Evolutionary conservation across 2,113 vertebrate species (phyloP).

Genomic region (Heterochromis multidens): DNA sequence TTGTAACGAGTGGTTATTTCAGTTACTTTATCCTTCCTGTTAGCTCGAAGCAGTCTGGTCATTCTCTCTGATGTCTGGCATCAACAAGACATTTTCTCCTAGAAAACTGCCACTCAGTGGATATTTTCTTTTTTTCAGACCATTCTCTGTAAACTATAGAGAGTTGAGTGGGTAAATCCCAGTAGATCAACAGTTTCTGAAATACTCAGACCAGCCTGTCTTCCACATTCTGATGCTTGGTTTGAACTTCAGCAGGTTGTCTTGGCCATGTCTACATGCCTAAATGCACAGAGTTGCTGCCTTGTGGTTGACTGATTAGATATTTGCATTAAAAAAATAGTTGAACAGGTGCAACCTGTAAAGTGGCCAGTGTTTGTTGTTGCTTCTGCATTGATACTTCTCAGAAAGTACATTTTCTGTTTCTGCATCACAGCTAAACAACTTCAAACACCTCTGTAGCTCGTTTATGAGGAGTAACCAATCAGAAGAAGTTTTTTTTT

Average conservation of each 20-base stretch:
- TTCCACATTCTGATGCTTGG: neutral
- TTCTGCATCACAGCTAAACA: neutral
- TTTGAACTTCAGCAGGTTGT: neutral
- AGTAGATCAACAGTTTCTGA: neutral
- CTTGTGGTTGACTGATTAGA: too few relatives aligned
- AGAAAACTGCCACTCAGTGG: neutral
- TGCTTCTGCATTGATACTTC: neutral
- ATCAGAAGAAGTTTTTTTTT: too few relatives aligned
- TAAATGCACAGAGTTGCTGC: neutral
- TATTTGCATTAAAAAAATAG: neutral
- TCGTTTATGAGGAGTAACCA: fast-evolving
- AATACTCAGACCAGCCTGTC: neutral
- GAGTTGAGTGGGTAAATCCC: neutral
- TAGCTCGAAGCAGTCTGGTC: neutral
- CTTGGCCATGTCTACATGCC: fast-evolving
- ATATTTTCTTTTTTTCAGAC: neutral
- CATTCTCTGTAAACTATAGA: neutral
- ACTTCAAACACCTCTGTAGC: neutral
- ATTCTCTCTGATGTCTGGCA: neutral
- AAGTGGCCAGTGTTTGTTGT: neutral
- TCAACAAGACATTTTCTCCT: neutral
- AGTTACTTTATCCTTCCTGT: neutral
- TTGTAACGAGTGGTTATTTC: too few relatives aligned
- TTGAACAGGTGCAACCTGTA: neutral
- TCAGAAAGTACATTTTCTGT: too few relatives aligned